Percentiles rank a stretch among this genome's conserved stretches.
These are phyloP conservation scores for Phallusia fumigata DNA, from an alignment of 23 tunicate genomes.

Conservation along the genomic window DNA sequence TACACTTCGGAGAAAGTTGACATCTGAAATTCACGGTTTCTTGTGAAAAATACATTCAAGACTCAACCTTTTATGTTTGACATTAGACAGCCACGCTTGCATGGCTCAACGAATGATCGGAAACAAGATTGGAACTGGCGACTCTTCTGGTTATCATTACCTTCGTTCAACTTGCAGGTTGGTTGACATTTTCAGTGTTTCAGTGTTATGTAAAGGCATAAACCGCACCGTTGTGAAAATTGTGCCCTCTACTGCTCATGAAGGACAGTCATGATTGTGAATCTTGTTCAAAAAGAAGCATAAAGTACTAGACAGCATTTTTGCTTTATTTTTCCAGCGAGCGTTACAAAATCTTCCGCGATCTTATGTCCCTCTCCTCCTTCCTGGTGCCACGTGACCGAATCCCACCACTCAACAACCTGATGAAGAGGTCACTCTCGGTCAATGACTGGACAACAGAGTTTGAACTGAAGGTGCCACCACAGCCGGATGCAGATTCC, in stretches of 20 bases:
- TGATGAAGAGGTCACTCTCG: slow-evolving; percentile 49
- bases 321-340: slow-evolving; percentile 47
- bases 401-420: slow-evolving; percentile 66
- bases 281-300: too few relatives aligned
- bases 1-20: too few relatives aligned
- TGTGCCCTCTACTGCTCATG: too few relatives aligned
- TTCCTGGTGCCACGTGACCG: slow-evolving; percentile 79
- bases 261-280: too few relatives aligned
- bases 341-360: slow-evolving; percentile 78
- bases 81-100: slow-evolving; percentile 77
- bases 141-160: slow-evolving; percentile 85
- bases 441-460: slow-evolving; percentile 35
- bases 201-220: too few relatives aligned
- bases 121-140: slow-evolving; percentile 67
- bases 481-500: slow-evolving; percentile 9
- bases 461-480: neutral
- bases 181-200: too few relatives aligned
- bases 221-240: too few relatives aligned
- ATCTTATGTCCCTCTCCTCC: slow-evolving; percentile 64
- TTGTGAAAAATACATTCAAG: too few relatives aligned
- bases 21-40: too few relatives aligned
- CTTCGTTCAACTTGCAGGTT: slow-evolving; percentile 92
- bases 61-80: neutral
- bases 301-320: neutral
- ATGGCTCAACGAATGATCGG: slow-evolving; percentile 97